Evolutionary conservation across 2,888 invertebrate genomes (phyloP), one percentile per base, ranked within the genome.

Genomic region (Pseudeuparius sepicola): DNA sequence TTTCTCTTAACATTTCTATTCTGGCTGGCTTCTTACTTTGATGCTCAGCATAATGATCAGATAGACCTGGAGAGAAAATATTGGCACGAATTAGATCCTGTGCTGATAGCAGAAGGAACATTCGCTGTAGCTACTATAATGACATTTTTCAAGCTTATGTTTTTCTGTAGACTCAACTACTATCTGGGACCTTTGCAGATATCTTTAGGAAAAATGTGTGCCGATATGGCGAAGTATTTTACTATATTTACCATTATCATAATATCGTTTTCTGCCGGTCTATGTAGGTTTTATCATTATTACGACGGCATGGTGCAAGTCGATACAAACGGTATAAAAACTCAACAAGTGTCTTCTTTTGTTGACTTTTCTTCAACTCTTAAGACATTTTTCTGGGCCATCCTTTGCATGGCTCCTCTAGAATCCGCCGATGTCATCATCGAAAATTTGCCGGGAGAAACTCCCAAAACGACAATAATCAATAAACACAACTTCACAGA

Each of bases 361-460:
- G 68, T 73, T 5, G 67, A 70, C 46, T 66, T 77, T 26, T 42
- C 59, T 3, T 63, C 69, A 9, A 72, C 76, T 1, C 49, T 78
- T 28, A 73, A 73, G 47, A 77, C 77, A 0, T 64, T 78, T 33
- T 80, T 79, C 54, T 80, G 79, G 79, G 74, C 75, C 0, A 56
- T 80, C 14, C 77, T 79, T 48, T 75, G 76, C 46, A 74, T 78
- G 74, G 68, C 74, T 1, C 70, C 75, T 0, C 56, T 74, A 36
- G 72, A 75, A 47, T 71, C 73, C 16, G 77, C 73, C 0, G 74
- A 76, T 44, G 75, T 78, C 9, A 64, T 79, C 6, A 67, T 78
- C 15, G 73, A 73, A 48, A 77, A 77, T 51, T 52, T 69, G 14
- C 65, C 67, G 1, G 63, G 64, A 1, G 63, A 63, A 37, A 57